These are phyloP conservation scores for Patella pellucida DNA, from an alignment of 2,888 invertebrate genomes.

Conservation along the genomic window DNA sequence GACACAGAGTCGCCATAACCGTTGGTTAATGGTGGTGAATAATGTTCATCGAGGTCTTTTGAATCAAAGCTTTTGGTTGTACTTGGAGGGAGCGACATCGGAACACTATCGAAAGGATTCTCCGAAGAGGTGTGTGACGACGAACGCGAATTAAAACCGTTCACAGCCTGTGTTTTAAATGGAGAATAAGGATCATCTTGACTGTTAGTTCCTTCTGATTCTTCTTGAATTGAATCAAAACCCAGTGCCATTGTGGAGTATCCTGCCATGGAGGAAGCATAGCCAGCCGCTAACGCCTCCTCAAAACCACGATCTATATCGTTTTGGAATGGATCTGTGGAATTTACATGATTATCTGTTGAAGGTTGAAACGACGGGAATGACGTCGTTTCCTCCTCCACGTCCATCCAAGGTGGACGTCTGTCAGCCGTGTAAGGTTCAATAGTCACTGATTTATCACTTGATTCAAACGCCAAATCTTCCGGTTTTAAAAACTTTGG, in stretches of 20 bases:
- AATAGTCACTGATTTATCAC: conserved; percentile 42
- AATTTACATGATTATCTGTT: conserved; percentile 26
- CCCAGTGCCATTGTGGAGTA: conserved; percentile 41
- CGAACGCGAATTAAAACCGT: not conserved
- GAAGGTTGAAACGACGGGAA: not conserved
- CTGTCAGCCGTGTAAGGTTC: conserved; percentile 43
- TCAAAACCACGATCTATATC: conserved; percentile 57
- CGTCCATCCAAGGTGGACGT: conserved; percentile 46
- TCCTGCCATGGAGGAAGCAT: conserved; percentile 33
- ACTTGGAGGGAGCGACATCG: not conserved
- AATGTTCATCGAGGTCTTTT: not conserved
- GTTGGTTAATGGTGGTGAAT: not conserved
- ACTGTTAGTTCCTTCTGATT: conserved; percentile 41
- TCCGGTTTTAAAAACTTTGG: conserved; percentile 1
- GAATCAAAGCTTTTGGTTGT: not conserved
- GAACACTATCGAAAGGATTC: not conserved
- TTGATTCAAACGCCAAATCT: conserved; percentile 30
- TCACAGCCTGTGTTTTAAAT: not conserved
- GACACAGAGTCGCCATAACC: not conserved
- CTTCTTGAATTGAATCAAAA: conserved; percentile 57
- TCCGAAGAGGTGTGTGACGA: not conserved
- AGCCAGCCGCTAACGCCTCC: conserved; percentile 48
- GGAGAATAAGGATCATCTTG: not conserved
- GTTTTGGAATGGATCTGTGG: conserved; percentile 49
- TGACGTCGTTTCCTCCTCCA: conserved; percentile 23